Evolutionary conservation across 2,888 invertebrate species (phyloP), one percentile per base, ranked within the genome.

Genomic region (Hofmannophila pseudospretella): DNA sequence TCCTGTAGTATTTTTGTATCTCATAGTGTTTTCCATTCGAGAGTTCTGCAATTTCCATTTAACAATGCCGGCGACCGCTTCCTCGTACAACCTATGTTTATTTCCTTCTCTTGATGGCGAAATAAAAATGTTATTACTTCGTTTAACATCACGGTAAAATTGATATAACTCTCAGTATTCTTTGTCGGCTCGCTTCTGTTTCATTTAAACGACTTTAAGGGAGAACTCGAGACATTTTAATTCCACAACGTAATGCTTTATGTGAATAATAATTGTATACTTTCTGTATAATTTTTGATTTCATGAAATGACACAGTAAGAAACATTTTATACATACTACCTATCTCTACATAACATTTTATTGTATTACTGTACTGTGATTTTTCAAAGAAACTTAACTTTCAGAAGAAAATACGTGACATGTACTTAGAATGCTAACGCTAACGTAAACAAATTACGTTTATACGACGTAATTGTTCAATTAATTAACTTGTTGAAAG

Each of bases 81-180:
- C 45, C 51, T 53, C 44, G 38, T 41, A 38, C 16, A 42, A 54
- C 19, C 44, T 43, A 54, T 60, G 56, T 63, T 58, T 60, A 64
- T 64, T 54, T 56, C 51, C 52, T 55, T 44, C 42, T 51, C 41
- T 64, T 67, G 62, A 68, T 66, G 58, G 63, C 45, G 58, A 55
- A 61, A 70, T 70, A 73, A 73, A 72, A 72, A 68, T 60, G 62
- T 68, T 71, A 74, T 67, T 64, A 67, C 67, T 71, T 48, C 62
- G 58, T 67, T 64, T 62, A 68, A 62, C 58, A 62, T 64, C 54
- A 64, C 58, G 62, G 65, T 66, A 60, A 67, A 71, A 67, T 66
- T 70, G 58, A 67, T 69, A 67, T 61, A 64, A 64, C 63, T 67
- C 41, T 39, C 45, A 55, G 60, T 53, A 58, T 63, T 64, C 63